These are phyloP conservation scores for Gephyroberyx darwinii DNA, from an alignment of 2,797 vertebrate genomes.

Conservation along the genomic window DNA sequence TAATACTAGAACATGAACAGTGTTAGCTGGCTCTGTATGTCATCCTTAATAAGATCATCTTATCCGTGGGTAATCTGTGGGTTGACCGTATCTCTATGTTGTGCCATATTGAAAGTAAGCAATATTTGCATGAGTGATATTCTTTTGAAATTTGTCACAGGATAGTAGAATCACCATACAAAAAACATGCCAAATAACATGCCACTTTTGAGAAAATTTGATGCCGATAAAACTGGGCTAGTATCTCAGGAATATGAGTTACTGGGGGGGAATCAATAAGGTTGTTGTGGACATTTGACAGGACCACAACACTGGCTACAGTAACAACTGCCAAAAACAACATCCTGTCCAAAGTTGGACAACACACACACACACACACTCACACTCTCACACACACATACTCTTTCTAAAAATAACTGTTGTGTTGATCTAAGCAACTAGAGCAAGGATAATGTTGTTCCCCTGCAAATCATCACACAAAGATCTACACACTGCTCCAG, in stretches of 20 bases:
- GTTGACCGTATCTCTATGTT: not conserved
- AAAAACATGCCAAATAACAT: not conserved
- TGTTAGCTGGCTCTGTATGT: slow-evolving; percentile 9
- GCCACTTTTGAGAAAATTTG: not conserved
- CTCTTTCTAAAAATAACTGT: slow-evolving; percentile 55
- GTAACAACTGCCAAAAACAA: slow-evolving; percentile 16
- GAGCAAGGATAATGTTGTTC: slow-evolving; percentile 58
- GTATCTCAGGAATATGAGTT: not conserved
- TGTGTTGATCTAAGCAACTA: slow-evolving; percentile 58
- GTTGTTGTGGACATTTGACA: not conserved
- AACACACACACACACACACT: slow-evolving; percentile 19
- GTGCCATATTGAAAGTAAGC: not conserved
- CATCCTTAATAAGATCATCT: not conserved
- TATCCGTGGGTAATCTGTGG: too few relatives aligned
- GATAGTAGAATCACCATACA: not conserved
- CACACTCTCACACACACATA: slow-evolving; percentile 21
- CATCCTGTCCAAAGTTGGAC: not conserved
- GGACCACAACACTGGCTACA: not conserved
- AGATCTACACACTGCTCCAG: slow-evolving; percentile 21
- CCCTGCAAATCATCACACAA: slow-evolving; percentile 27
- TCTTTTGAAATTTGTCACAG: not conserved
- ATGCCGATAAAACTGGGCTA: not conserved
- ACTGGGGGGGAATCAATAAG: not conserved
- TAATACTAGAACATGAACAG: slow-evolving; percentile 20
- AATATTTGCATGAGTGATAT: not conserved